phyloP scores from a whole-genome alignment of 2,888 invertebrate genomes.

The Mesoligia furuncula region DNA sequence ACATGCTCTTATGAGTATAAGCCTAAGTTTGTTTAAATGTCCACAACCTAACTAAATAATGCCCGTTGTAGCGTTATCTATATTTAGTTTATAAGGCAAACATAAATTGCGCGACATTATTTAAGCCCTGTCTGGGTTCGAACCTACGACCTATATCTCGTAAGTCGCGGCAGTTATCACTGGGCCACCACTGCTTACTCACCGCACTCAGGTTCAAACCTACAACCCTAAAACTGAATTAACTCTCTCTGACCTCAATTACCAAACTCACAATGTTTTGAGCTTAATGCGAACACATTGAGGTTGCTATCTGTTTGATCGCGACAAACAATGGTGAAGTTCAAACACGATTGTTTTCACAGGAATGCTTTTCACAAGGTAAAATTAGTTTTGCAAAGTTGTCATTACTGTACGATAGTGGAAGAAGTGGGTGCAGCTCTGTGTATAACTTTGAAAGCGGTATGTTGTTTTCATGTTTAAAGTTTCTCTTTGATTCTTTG shows the following conservation, averaged over 20 bases:
- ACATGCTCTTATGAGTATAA: no score
- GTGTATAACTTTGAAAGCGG: neutral
- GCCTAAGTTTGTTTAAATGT: no score
- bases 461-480: neutral
- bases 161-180: neutral
- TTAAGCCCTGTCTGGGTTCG: neutral
- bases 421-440: neutral
- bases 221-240: neutral
- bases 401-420: neutral
- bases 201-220: neutral
- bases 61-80: no score
- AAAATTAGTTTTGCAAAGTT: neutral
- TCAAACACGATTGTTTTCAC: conserved; percentile 15
- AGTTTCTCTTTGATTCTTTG: neutral
- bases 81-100: no score
- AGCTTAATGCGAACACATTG: conserved; percentile 1
- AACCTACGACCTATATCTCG: neutral
- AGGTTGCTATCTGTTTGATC: conserved; percentile 36
- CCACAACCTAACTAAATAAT: no score
- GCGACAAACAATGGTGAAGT: conserved; percentile 28
- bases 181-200: neutral
- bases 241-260: conserved; percentile 3
- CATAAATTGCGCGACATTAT: no score
- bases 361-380: neutral
- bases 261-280: neutral